Percentiles rank a stretch among this genome's conserved stretches.
Evolutionary conservation across 2,113 vertebrate genomes (phyloP).

Genomic region (Nansenia antarctica): DNA sequence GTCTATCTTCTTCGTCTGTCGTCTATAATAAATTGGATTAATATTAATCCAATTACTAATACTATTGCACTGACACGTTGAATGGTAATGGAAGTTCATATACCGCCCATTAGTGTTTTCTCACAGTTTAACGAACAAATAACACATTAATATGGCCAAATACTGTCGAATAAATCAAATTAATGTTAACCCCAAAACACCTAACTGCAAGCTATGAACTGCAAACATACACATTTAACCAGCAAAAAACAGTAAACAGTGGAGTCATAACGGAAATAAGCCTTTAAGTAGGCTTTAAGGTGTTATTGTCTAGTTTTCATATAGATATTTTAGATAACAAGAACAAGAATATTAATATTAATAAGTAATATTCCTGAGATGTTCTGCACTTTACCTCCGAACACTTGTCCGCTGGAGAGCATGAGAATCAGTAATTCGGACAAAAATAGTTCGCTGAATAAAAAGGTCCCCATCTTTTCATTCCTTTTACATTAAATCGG

Average conservation of each 20-base stretch:
- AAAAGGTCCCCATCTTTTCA: conserved; percentile 45
- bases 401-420: conserved; percentile 47
- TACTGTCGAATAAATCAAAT: neutral
- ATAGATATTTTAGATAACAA: too few species aligned
- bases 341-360: neutral
- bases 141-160: neutral
- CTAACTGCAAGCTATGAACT: neutral
- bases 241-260: neutral
- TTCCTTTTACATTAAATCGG: conserved; percentile 29
- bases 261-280: neutral
- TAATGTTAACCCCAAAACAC: neutral
- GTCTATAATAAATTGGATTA: conserved; percentile 57
- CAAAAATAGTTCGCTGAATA: conserved; percentile 27
- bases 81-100: neutral
- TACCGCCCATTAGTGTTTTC: conserved; percentile 6
- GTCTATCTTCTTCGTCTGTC: conserved; percentile 36
- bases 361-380: neutral
- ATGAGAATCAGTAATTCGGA: conserved; percentile 51
- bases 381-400: conserved; percentile 61
- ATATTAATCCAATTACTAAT: conserved; percentile 61
- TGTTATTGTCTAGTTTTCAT: neutral
- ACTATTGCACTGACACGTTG: conserved; percentile 23
- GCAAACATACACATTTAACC: neutral
- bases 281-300: neutral
- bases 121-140: neutral